Evolutionary conservation across 2,113 vertebrate genomes (phyloP), one percentile per base, ranked within the genome.

Genomic region (Lonchura striata): DNA sequence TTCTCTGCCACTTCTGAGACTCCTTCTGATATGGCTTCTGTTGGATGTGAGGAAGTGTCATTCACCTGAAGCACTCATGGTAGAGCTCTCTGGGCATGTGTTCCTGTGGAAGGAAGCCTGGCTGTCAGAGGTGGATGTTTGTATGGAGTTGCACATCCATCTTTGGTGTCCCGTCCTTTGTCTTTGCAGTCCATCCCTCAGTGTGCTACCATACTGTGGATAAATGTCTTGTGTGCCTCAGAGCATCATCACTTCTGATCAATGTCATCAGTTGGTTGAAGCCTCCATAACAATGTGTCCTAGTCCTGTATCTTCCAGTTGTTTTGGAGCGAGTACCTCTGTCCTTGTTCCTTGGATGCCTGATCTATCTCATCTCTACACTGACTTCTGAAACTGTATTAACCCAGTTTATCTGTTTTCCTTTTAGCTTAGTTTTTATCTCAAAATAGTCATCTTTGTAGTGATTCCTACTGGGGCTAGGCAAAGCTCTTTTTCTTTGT

Each of bases 341-440:
- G 10, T 90, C 42, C 78, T 52, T 91, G 49, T 79, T 92, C 64
- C 41, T 52, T 52, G 25, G 42, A 24, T 76, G 47, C 25, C n/a
- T 35, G 56, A 52, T 41, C 54, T 74, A 31, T 74, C 78, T 92
- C 33, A 60, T 76, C 28, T 82, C 70, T 37, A 50, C 23, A 14
- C 86, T 82, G 91, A 93, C 54, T 79, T 95, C 46, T 84, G 70
- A 77, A 93, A 82, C 72, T 92, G n/a, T 47, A 86, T 75, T 76
- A 76, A 65, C 71, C 37, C 81, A 65, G 13, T 65, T 75, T 63
- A 69, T 59, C 35, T 70, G 13, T 65, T 86, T 65, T 44, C 13
- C 8, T 63, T 85, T 79, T 88, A 49, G 37, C 69, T 59, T 57
- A 68, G 61, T 59, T 54, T 54, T 82, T 13, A 52, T 78, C 20